Evolutionary conservation across 2,888 invertebrate species (phyloP), one percentile per base, ranked within the genome.

Genomic region (Cantharis lateralis): DNA sequence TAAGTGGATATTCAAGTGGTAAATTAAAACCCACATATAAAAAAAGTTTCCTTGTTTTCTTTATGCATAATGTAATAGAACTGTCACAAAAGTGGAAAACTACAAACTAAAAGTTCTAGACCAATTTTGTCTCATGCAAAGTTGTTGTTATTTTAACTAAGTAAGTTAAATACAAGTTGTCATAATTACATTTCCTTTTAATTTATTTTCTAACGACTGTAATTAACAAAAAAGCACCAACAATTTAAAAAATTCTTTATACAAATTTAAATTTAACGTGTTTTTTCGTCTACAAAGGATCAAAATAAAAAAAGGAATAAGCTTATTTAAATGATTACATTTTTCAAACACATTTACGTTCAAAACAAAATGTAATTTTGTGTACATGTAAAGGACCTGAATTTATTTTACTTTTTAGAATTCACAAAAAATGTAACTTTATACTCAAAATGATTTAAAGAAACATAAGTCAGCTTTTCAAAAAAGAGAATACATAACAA

Each of bases 401-500:
- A 72, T 72, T 72, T 72, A 61, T 68, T 72, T 15, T 68, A 28
- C 32, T 72, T 72, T 72, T 15, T 15, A 48, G 66, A 68, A 48
- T 32, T 32, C 24, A n/a, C 66, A 9, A 24, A 63, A 20, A 66
- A 48, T 48, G 63, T 63, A 62, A 61, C 72, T 66, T 15, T 15
- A 68, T 72, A 66, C 72, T 72, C 72, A 24, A 48, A 66, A 66
- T 72, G 72, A 72, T 72, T 72, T 72, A 66, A 48, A 72, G 72
- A 72, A 72, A 72, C 72, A 72, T 72, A 72, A 72, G 15, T 72
- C 68, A 72, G 15, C 10, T 66, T 72, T 72, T 72, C 32, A 48
- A 16, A 28, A 32, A 66, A 64, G 63, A 72, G 66, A 72, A 28
- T 28, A 28, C 48, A 66, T 72, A 66, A 72, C 71, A 32, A 48